Base-by-base conservation (phyloP, 2,888 invertebrate species). In the Sicus ferrugineus region DNA sequence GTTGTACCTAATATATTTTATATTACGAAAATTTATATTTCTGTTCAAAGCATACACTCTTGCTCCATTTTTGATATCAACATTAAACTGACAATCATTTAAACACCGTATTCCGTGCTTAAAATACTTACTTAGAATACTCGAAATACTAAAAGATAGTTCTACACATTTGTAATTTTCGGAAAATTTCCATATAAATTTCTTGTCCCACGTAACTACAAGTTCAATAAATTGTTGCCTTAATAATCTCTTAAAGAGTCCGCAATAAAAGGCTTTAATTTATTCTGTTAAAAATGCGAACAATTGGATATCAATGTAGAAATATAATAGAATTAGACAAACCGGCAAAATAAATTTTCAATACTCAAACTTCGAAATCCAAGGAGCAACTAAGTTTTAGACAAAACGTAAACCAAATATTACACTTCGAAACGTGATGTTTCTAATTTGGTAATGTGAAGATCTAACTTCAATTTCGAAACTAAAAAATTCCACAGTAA, bases 61-160 rank as follows among this genome's bases (percentile, higher is more conserved):
- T 42, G 7, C 14, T 34, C 34, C 14, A 9, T 34, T 2, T 34
- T 34, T 1, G 16, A 42, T 42, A 7, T 16, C 14, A 66, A 56
- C 66, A 46, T 38, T 56, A 56, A 66, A 42, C 66, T 66, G 66
- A 66, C 66, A 66, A 66, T 66, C 66, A 56, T 66, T 46, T 42
- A 66, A 66, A 54, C 54, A 38, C 23, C 23, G 56, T 56, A 66
- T 56, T 56, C 26, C 66, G 11, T 42, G 26, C 42, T 42, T 42
- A 59, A 46, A n/a, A 62, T 23, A 62, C n/a, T 52, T 52, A 11
- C 9, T 2, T 52, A 65, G 16, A 65, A 38, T 2, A 6, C 38
- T 31, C n/a, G 19, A 64, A 3, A 14, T n/a, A 23, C 19, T 11
- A 50, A 52, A 9, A 52, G 7, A 31, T 26, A 2, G 14, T 5